These are phyloP conservation scores for Papilio polyxenes DNA, from an alignment of 1,140 invertebrate genomes.

Conservation along the genomic window DNA sequence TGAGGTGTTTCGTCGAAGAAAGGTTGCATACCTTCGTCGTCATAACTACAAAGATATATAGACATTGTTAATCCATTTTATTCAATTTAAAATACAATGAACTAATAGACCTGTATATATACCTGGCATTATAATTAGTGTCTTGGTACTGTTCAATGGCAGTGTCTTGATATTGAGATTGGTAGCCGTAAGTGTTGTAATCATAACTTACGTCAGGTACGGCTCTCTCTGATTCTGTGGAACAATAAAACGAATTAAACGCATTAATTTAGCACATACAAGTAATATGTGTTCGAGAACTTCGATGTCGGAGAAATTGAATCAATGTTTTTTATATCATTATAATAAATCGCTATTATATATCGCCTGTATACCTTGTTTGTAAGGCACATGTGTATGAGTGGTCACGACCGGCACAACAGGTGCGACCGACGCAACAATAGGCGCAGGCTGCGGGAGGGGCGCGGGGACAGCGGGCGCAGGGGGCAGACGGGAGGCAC, in stretches of 20 bases:
- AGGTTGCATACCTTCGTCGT: constrained; percentile 76
- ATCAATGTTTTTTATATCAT: too few species aligned
- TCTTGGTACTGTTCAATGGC: constrained; percentile 65
- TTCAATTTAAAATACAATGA: background rate
- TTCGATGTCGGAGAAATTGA: too few species aligned
- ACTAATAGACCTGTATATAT: constrained; percentile 10
- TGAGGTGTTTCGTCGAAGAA: constrained; percentile 78
- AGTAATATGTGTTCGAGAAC: too few species aligned
- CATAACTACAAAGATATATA: constrained; percentile 59
- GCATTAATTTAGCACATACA: too few species aligned
- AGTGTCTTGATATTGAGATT: constrained; percentile 65
- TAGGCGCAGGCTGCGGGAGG: constrained; percentile 41
- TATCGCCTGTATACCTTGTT: constrained; percentile 50
- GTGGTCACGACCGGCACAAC: constrained; percentile 41
- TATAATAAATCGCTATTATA: too few species aligned
- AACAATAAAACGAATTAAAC: constrained; percentile 20
- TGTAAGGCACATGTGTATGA: constrained; percentile 70
- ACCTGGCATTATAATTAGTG: constrained; percentile 72
- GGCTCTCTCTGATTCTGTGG: constrained; percentile 65
- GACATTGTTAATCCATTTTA: constrained; percentile 1
- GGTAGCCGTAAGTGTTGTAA: constrained; percentile 63
- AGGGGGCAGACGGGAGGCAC: constrained; percentile 39
- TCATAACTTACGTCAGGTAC: constrained; percentile 65
- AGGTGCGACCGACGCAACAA: constrained; percentile 43
- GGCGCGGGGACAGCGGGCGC: constrained; percentile 41